Conservation (phyloP, 1,140 invertebrate species). For the Drosophila setifemur region DNA sequence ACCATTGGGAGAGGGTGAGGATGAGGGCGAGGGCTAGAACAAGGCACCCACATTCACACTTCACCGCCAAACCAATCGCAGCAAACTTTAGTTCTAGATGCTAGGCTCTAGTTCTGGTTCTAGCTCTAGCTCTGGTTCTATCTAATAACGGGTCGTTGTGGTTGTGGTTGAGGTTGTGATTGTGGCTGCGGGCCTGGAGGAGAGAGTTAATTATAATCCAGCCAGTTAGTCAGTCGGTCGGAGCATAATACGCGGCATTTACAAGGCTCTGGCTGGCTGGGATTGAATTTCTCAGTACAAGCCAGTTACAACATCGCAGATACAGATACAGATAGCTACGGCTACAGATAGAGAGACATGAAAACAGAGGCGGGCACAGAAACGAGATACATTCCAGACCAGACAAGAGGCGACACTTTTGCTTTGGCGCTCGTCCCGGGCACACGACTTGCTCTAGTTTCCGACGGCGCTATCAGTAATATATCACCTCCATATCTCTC, state of each 20-base stretch:
- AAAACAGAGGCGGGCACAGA: neutral
- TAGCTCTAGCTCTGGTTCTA: constrained; percentile 2
- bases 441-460: constrained; percentile 50
- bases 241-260: constrained; percentile 61
- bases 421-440: constrained; percentile 55
- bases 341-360: neutral
- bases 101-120: too few species aligned
- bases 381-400: constrained; percentile 45
- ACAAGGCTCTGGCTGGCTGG: constrained; percentile 50
- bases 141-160: constrained; percentile 71
- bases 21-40: constrained; percentile 52
- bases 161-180: constrained; percentile 44
- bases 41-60: constrained; percentile 59
- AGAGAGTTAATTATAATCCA: constrained; percentile 78
- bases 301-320: constrained; percentile 38
- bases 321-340: constrained; percentile 1
- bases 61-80: too few species aligned
- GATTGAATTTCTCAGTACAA: constrained; percentile 62
- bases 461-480: constrained; percentile 23
- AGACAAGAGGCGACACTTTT: constrained; percentile 48
- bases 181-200: constrained; percentile 27
- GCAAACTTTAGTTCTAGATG: constrained; percentile 4
- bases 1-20: too few species aligned
- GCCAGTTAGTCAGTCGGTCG: constrained; percentile 34
- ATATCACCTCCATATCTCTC: constrained; percentile 5